Evolutionary conservation across 1,140 invertebrate species (phyloP).

Genomic region (Cotesia vestalis): DNA sequence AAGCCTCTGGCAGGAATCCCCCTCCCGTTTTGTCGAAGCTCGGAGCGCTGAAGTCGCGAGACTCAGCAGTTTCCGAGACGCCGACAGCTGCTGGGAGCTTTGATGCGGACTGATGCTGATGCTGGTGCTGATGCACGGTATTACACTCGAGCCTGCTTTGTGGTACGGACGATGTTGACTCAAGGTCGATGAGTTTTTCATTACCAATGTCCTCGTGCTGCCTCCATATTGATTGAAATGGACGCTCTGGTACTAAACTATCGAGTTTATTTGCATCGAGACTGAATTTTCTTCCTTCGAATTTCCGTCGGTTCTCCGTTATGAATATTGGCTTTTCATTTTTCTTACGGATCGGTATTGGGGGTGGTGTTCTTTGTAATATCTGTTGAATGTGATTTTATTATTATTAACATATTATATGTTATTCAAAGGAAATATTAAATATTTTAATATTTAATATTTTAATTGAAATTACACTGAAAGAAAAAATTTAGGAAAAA

Average conservation of each 20-base stretch:
- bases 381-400: conserved; percentile 41
- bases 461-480: no score
- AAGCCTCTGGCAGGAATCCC: conserved; percentile 26
- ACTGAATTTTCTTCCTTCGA: conserved; percentile 14
- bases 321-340: conserved; percentile 56
- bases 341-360: conserved; percentile 63
- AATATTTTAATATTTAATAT: no score
- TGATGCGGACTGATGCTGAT: background rate
- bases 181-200: conserved; percentile 39
- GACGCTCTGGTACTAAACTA: background rate
- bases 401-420: no score
- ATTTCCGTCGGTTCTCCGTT: conserved; percentile 38
- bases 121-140: background rate
- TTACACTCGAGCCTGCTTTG: conserved; percentile 6
- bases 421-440: no score
- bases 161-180: conserved; percentile 11
- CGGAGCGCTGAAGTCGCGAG: conserved; percentile 6
- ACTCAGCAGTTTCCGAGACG: conserved; percentile 15
- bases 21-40: conserved; percentile 28
- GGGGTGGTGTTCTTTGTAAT: conserved; percentile 56
- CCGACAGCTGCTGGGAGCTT: background rate
- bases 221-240: background rate
- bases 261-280: conserved; percentile 14
- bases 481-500: no score
- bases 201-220: conserved; percentile 16